Evolutionary conservation across 2,113 vertebrate species (phyloP).

Genomic region (Cryptomyrus ogoouensis): DNA sequence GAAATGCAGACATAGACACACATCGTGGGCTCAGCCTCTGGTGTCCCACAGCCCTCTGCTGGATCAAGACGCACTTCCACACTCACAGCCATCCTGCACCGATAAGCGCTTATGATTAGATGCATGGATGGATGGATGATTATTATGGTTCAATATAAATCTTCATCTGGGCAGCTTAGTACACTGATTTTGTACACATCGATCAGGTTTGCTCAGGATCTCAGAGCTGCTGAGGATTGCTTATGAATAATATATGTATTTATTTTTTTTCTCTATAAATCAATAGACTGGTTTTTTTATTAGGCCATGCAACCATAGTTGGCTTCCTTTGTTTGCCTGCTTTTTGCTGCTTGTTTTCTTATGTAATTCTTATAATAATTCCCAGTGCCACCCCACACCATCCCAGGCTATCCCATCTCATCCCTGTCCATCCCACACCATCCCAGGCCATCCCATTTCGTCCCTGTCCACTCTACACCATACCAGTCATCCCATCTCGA

Average conservation of each 20-base stretch:
- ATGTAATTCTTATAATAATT: not conserved
- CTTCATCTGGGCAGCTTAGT: not conserved
- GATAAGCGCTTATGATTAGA: not conserved
- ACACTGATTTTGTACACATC: not conserved
- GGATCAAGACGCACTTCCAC: not conserved
- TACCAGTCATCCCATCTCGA: not conserved
- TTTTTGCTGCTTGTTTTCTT: not conserved
- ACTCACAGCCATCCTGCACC: not conserved
- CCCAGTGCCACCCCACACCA: not conserved
- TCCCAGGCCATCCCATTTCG: not conserved
- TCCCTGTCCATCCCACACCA: not conserved
- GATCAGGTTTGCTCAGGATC: not conserved
- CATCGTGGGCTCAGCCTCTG: not conserved
- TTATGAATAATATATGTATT: not conserved
- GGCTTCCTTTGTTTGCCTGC: not conserved
- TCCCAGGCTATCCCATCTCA: not conserved
- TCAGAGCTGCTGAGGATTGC: not conserved
- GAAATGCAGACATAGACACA: not conserved
- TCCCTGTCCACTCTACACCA: not conserved
- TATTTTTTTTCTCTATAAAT: not conserved
- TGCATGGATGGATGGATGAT: not conserved
- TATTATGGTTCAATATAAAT: not conserved
- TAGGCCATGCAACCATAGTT: not conserved
- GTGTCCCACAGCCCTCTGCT: not conserved
- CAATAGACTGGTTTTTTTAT: not conserved